phyloP scores from a whole-genome alignment of 2,113 vertebrate genomes.

The Petromus typicus region DNA sequence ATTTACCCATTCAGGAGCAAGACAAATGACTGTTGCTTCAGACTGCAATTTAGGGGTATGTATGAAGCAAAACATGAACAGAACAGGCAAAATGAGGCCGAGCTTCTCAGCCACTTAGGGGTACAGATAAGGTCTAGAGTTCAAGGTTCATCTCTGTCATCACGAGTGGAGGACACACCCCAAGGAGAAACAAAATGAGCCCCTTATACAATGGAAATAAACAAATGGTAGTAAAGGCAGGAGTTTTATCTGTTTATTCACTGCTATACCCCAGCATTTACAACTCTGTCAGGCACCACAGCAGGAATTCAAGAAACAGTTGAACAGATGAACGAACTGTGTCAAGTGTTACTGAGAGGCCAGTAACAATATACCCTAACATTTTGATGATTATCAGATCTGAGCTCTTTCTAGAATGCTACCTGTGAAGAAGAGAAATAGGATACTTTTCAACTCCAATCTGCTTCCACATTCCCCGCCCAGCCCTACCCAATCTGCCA shows the following conservation, averaged over 20 bases:
- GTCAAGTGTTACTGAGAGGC: neutral
- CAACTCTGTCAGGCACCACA: neutral
- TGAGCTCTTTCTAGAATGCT: neutral
- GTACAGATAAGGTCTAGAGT: neutral
- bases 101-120: neutral
- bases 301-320: rapidly evolving
- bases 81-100: neutral
- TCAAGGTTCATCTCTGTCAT: neutral
- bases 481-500: neutral
- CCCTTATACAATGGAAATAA: neutral
- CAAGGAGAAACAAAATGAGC: neutral
- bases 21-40: neutral
- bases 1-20: neutral
- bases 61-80: neutral
- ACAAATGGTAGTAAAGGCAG: neutral
- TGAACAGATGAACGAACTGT: neutral
- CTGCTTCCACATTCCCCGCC: neutral
- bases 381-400: neutral
- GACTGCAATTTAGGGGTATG: neutral
- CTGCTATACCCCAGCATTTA: neutral
- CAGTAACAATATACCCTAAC: neutral
- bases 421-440: neutral
- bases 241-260: neutral
- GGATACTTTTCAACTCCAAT: neutral
- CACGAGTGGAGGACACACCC: neutral